Evolutionary conservation across 2,888 invertebrate species (phyloP), one percentile per base, ranked within the genome.

Genomic region (Eupeodes latifasciatus): DNA sequence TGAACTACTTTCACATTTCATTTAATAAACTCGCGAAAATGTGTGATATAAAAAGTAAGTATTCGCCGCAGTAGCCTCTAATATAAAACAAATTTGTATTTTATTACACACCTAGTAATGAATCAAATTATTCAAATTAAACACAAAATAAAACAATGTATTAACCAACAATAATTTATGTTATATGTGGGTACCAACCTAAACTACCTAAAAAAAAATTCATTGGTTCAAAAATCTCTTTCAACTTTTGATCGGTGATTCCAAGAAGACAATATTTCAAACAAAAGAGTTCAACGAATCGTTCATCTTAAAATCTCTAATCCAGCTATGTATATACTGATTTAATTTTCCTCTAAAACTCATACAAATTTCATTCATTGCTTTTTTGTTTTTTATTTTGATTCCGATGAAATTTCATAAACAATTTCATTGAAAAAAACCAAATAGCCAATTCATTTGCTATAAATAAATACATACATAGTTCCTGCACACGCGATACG

Each of bases 361-460:
- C 27, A 14, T n/a, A 14, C 10, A 2, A 47, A 51, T 67, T 34
- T 67, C 51, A 71, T 69, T 67, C 40, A 69, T 7, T 19, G 9
- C 9, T 40, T 40, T 7, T 71, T 51, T 14, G 16, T 27, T 51
- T 51, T 5, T 11, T 11, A 12, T 71, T 57, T 51, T 51, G 44
- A 57, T 57, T 71, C 44, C 19, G 55, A 27, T 19, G 14, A 71
- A 59, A 59, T 59, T 72, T 72, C n/a, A 7, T 64, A 64, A 44
- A n/a, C 57, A 72, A 76, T 76, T 86, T 83, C 75, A 83, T 84
- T 83, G 76, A 80, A 27, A 67, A 72, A 59, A 49, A 57, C 19
- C 66, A 64, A 19, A 69, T 11, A 36, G 11, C 40, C 11, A 12
- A 19, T 69, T n/a, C 5, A 16, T 59, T 47, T 57, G 55, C 14